Evolutionary conservation across 37 sponge, comb jelly and placozoan genomes (phyloP), one percentile per base, ranked within the genome.

Genomic region (Lycopodina hypogea): DNA sequence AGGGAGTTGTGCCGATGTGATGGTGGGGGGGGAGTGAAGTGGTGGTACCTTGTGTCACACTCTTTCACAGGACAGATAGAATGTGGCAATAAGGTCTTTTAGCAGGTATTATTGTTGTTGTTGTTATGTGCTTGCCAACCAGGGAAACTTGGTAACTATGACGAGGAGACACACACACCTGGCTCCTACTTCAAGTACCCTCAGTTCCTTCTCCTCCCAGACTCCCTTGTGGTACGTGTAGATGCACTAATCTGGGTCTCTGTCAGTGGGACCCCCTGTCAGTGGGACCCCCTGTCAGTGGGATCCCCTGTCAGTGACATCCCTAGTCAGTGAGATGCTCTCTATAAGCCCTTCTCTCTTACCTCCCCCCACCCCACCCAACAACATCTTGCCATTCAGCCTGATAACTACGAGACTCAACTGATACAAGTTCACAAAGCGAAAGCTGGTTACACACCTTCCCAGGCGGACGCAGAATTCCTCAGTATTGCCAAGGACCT

Each of bases 391-490:
- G 3, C 68, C n/a, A 29, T 36, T 9, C 52, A 83, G 84, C 82
- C 82, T 56, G 71, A 76, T 19, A 77, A 85, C 69, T 90, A 85
- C 48, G 90, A 90, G 75, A 59, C 39, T 29, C 69, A 76, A 35
- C 2, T 90, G 52, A 66, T 78, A 0, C 79, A 78, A 37, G 38
- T 82, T 0, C 86, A 85, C 62, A 85, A 82, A 38, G 81, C 75
- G 26, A 90, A 85, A 57, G 52, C 73, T 15, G 91, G 87, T 19
- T 78, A 80, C 68, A 74, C 79, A 8, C 87, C 87, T 24, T 75
- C 80, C 32, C 84, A 91, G 38, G 74, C 84, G 22, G 91, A 91
- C 36, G 7, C 48, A 2, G 88, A 91, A 80, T 91, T 91, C 83
- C 80, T 86, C 2, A 48, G 52, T 0, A 68, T 86, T 21, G 73